Evolutionary conservation across 2,113 vertebrate species (phyloP).

Genomic region (Tetrao urogallus): DNA sequence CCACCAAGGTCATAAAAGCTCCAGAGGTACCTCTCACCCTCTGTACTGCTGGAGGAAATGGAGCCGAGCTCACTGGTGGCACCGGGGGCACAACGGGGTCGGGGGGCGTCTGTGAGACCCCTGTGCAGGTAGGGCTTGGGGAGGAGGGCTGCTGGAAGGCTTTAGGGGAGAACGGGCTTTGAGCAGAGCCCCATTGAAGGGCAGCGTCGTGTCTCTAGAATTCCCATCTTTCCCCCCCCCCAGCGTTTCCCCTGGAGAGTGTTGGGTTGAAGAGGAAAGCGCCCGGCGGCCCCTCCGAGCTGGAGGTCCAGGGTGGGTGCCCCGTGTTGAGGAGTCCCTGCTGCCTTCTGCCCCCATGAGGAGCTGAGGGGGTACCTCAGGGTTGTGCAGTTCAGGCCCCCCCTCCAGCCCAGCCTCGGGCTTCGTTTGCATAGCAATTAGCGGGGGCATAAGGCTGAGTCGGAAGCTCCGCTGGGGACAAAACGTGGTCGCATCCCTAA

Average conservation of each 20-base stretch:
- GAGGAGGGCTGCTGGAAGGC: background rate
- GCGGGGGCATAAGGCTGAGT: rapidly evolving
- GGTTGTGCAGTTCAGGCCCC: background rate
- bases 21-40: background rate
- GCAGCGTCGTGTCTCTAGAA: background rate
- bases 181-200: background rate
- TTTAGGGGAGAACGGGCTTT: background rate
- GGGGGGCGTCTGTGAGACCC: background rate
- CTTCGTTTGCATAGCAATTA: background rate
- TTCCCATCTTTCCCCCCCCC: no score
- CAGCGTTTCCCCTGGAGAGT: background rate
- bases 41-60: background rate
- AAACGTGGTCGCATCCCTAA: rapidly evolving
- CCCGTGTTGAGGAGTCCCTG: background rate
- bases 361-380: background rate
- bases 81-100: background rate
- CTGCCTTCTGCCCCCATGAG: background rate
- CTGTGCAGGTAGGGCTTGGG: constrained; percentile 63
- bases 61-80: background rate
- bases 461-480: background rate
- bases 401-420: background rate
- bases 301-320: rapidly evolving
- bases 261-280: background rate
- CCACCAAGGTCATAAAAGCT: background rate
- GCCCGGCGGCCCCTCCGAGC: rapidly evolving